These are phyloP conservation scores for Theretra japonica DNA, from an alignment of 2,888 invertebrate genomes.

Conservation along the genomic window DNA sequence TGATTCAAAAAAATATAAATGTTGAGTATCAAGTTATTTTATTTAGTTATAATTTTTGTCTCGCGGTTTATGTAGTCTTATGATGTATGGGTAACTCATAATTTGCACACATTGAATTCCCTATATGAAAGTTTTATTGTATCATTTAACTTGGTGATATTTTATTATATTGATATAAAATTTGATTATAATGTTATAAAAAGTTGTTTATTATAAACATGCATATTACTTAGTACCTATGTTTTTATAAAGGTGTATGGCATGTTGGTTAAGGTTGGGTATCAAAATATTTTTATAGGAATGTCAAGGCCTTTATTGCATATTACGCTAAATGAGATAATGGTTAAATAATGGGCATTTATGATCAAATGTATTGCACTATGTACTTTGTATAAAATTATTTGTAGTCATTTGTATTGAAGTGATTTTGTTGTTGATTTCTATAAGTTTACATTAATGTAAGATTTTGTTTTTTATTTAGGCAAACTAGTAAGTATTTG, in stretches of 20 bases:
- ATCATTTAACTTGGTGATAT: not conserved
- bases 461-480: not conserved
- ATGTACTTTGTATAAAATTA: not conserved
- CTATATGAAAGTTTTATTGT: not conserved
- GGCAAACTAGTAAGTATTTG: not conserved
- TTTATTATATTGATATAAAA: not conserved
- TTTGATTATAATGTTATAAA: not conserved
- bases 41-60: not conserved
- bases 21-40: not conserved
- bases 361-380: not conserved
- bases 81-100: not conserved
- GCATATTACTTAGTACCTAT: not conserved
- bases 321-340: too few species aligned
- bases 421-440: not conserved
- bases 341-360: not conserved
- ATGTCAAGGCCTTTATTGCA: too few species aligned
- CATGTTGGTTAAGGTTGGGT: too few species aligned
- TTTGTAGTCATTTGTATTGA: not conserved
- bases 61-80: not conserved
- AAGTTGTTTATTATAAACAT: not conserved
- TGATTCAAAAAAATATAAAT: not conserved
- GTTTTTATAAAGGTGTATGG: too few species aligned
- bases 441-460: not conserved
- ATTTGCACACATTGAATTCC: not conserved
- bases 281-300: too few species aligned